Percentiles rank a stretch among this genome's conserved stretches.
Conservation (phyloP, 2,888 invertebrate genomes). For the Meteorus cinctellus region DNA sequence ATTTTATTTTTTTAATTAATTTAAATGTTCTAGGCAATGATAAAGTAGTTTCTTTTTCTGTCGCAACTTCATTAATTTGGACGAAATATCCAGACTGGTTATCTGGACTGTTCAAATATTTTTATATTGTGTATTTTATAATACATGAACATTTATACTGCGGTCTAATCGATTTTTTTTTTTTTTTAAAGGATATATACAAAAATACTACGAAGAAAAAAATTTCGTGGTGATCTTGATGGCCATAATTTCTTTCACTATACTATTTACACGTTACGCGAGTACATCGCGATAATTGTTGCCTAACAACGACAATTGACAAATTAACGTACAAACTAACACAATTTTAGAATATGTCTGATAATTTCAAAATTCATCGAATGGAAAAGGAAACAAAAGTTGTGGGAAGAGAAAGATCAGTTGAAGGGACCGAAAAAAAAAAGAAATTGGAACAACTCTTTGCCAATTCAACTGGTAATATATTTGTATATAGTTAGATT, state of each 20-base stretch:
- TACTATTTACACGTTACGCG: neutral
- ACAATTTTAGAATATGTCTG: neutral
- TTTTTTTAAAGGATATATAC: neutral
- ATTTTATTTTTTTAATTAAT: constrained; percentile 22
- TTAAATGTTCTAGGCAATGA: neutral
- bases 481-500: constrained; percentile 18
- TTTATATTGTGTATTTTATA: neutral
- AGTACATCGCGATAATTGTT: neutral
- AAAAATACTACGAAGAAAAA: neutral
- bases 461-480: neutral
- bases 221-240: neutral
- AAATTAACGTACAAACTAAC: constrained; percentile 23
- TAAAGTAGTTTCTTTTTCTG: neutral
- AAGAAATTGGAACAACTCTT: neutral
- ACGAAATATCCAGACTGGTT: neutral
- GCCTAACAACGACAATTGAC: neutral
- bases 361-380: neutral
- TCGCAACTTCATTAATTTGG: neutral
- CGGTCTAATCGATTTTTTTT: neutral
- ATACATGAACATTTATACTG: neutral
- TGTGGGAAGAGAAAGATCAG: neutral
- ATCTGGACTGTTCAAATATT: constrained; percentile 10
- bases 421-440: neutral
- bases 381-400: too few relatives aligned
- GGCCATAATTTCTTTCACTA: neutral